These are phyloP conservation scores for Drosophila mettleri DNA, from an alignment of 2,888 invertebrate species.

Conservation along the genomic window DNA sequence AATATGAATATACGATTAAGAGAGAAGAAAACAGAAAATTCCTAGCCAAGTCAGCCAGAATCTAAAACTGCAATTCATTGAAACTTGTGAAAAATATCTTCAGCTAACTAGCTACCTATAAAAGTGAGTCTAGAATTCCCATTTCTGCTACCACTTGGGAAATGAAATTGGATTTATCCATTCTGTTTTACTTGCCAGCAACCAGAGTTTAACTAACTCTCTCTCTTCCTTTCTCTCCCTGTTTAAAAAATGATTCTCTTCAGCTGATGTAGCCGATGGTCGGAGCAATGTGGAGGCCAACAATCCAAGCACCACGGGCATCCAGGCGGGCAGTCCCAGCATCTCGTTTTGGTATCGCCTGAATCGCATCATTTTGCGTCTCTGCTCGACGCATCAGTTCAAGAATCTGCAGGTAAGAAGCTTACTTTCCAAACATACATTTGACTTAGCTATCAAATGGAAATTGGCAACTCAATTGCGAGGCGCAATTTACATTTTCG, in stretches of 20 bases:
- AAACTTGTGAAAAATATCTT: too few relatives aligned
- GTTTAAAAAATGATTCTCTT: too few relatives aligned
- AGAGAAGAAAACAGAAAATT: too few relatives aligned
- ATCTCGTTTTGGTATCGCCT: constrained; percentile 85
- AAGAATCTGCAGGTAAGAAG: constrained; percentile 90
- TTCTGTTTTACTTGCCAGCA: too few relatives aligned
- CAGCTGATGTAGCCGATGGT: constrained; percentile 75
- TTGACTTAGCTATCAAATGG: constrained; percentile 13
- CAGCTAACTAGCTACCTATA: too few relatives aligned
- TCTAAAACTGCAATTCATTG: too few relatives aligned
- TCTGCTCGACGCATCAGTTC: constrained; percentile 92
- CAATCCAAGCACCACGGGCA: constrained; percentile 68
- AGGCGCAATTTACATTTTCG: constrained; percentile 48
- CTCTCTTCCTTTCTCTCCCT: neutral
- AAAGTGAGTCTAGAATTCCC: too few relatives aligned
- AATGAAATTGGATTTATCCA: too few relatives aligned
- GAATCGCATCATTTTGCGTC: constrained; percentile 86
- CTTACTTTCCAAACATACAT: constrained; percentile 27
- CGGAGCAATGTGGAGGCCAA: constrained; percentile 81
- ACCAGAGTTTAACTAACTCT: neutral
- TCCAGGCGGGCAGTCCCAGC: constrained; percentile 82
- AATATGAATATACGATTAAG: too few relatives aligned
- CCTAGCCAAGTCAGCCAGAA: too few relatives aligned
- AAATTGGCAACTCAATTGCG: constrained; percentile 27
- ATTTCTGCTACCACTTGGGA: neutral